Conservation (phyloP, 2,797 vertebrate genomes). For the Sandelia bainsii region DNA sequence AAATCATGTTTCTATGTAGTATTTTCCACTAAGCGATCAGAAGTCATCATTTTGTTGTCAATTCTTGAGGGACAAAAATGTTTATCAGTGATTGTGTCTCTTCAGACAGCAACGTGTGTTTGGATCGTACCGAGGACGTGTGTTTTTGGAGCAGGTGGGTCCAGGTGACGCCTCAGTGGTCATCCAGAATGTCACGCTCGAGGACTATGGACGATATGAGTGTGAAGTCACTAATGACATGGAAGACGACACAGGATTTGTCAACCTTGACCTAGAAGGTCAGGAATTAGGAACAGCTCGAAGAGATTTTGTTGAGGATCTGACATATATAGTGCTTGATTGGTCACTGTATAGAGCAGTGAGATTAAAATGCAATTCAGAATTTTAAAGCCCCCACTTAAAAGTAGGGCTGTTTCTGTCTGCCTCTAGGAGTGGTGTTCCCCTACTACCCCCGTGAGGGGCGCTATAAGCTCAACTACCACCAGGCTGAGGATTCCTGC, state of each 20-base stretch:
- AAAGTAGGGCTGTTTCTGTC: constrained; percentile 18
- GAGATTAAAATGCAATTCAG: neutral
- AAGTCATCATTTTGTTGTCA: neutral
- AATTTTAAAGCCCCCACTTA: constrained; percentile 3
- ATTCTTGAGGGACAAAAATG: neutral
- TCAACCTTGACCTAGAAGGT: constrained; percentile 96
- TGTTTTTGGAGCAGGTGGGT: constrained; percentile 88
- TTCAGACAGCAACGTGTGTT: constrained; percentile 87
- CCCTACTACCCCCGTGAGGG: constrained; percentile 93
- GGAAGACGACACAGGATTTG: constrained; percentile 93
- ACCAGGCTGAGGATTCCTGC: constrained; percentile 89
- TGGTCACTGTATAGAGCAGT: too few species aligned
- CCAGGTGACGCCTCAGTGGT: constrained; percentile 91
- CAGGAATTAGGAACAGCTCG: constrained; percentile 16
- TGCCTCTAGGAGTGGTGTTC: constrained; percentile 91
- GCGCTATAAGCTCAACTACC: constrained; percentile 93
- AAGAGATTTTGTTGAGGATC: neutral
- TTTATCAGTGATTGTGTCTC: constrained; percentile 12
- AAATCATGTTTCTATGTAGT: neutral
- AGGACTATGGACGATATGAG: constrained; percentile 95
- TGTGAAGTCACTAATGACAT: constrained; percentile 97
- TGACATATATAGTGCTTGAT: neutral
- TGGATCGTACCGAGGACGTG: constrained; percentile 89
- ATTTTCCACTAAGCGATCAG: too few species aligned
- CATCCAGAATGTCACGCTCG: constrained; percentile 93